Evolutionary conservation across 2,113 vertebrate genomes (phyloP).

Genomic region (Myiozetetes cayanensis): DNA sequence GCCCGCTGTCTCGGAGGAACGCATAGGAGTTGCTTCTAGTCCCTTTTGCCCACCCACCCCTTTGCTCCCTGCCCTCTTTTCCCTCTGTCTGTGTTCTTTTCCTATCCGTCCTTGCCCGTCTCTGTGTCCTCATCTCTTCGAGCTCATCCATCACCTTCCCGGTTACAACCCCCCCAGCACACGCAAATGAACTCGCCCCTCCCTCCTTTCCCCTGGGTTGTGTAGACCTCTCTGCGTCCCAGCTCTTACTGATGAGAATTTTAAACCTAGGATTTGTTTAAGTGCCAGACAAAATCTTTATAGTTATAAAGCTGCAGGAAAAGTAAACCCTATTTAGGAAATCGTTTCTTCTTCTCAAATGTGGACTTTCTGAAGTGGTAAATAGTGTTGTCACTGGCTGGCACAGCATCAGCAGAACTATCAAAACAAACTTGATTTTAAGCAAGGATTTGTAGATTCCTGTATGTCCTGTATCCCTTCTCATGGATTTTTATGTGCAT

Average conservation of each 20-base stretch:
- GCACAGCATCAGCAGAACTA: not conserved
- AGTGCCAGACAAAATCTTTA: not conserved
- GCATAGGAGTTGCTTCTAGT: accelerated
- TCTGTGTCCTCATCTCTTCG: not conserved
- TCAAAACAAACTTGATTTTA: not conserved
- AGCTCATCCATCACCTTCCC: accelerated
- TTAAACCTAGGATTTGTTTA: not conserved
- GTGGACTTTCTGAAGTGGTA: not conserved
- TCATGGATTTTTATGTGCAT: not conserved
- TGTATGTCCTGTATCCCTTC: not conserved
- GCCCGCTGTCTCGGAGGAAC: accelerated
- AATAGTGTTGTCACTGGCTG: not conserved
- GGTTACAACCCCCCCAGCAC: not conserved
- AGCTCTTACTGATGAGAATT: accelerated
- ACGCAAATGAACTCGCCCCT: accelerated
- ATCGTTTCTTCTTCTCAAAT: not conserved
- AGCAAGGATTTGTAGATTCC: not conserved
- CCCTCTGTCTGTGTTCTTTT: accelerated
- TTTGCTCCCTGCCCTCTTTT: not conserved
- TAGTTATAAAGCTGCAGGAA: not conserved
- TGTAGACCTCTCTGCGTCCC: not conserved
- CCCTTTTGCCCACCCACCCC: not conserved
- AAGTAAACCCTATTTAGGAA: not conserved
- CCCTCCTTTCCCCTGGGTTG: too few species aligned
- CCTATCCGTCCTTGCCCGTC: not conserved